These are phyloP conservation scores for Mirounga angustirostris DNA, from an alignment of 2,113 vertebrate genomes.

Conservation along the genomic window DNA sequence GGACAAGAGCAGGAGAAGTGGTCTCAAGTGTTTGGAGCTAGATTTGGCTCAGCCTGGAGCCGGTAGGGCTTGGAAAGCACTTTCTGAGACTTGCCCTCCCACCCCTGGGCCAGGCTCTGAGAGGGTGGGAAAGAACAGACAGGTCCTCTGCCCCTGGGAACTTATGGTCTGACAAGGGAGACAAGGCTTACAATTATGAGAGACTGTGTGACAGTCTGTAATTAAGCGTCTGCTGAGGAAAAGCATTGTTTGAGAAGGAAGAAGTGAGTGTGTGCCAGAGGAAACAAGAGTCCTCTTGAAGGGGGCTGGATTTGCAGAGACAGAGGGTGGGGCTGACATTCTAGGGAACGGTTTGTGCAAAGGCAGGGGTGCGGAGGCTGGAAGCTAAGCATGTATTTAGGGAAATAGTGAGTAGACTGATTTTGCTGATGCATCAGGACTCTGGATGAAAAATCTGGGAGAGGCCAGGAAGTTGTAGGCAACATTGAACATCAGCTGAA, in stretches of 20 bases:
- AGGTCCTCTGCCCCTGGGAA: constrained; percentile 59
- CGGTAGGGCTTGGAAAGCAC: not conserved
- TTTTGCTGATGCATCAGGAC: constrained; percentile 42
- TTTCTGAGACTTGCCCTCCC: not conserved
- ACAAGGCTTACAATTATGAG: constrained; percentile 82
- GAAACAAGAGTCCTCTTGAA: constrained; percentile 69
- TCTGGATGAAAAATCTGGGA: not conserved
- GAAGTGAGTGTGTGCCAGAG: constrained; percentile 63
- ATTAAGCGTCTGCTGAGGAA: constrained; percentile 79
- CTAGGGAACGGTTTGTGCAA: constrained; percentile 2
- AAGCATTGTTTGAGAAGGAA: constrained; percentile 80
- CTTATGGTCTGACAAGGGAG: constrained; percentile 59
- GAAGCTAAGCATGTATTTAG: not conserved
- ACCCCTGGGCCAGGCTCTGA: not conserved
- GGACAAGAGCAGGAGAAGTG: not conserved
- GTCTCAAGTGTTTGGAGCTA: not conserved
- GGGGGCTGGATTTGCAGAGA: constrained; percentile 49
- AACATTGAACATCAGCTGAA: not conserved
- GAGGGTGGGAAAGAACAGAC: constrained; percentile 48
- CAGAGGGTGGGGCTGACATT: constrained; percentile 48
- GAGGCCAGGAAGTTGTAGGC: not conserved
- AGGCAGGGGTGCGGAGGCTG: not conserved
- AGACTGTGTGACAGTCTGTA: constrained; percentile 79
- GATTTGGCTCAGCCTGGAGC: not conserved
- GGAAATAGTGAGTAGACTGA: not conserved